These are phyloP conservation scores for Cistogaster globosa DNA, from an alignment of 2,888 invertebrate species.

Conservation along the genomic window DNA sequence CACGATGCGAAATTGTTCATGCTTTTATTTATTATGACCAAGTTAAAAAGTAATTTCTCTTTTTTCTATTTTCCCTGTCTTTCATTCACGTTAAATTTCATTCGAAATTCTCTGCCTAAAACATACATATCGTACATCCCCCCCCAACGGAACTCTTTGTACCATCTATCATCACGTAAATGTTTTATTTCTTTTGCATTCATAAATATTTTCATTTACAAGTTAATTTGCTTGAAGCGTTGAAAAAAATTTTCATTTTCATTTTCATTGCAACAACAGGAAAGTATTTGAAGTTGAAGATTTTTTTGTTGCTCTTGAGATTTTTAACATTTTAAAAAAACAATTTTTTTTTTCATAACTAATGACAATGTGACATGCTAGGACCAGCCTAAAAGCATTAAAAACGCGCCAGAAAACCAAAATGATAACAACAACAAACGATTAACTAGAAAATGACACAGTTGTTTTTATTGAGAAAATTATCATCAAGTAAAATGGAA, in stretches of 20 bases:
- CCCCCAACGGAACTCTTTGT: slow-evolving; percentile 1
- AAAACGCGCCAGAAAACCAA: slow-evolving; percentile 17
- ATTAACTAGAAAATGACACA: slow-evolving; percentile 15
- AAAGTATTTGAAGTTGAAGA: slow-evolving; percentile 32
- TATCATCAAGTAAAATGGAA: background rate
- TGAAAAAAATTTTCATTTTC: slow-evolving; percentile 59
- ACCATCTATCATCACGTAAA: slow-evolving; percentile 1
- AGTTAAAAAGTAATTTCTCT: slow-evolving; percentile 39
- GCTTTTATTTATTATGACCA: background rate
- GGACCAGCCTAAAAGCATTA: slow-evolving; percentile 58
- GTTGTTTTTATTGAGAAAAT: slow-evolving; percentile 34
- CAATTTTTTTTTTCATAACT: slow-evolving; percentile 35
- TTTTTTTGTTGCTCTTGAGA: slow-evolving; percentile 23
- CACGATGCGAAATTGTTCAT: slow-evolving; percentile 2
- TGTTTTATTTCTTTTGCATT: slow-evolving; percentile 7
- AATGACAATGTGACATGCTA: slow-evolving; percentile 67
- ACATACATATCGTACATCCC: background rate
- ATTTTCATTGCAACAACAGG: slow-evolving; percentile 57
- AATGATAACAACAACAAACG: slow-evolving; percentile 1
- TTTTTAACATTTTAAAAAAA: slow-evolving; percentile 41
- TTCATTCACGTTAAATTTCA: slow-evolving; percentile 39
- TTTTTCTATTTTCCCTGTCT: slow-evolving; percentile 7
- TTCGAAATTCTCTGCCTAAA: slow-evolving; percentile 41
- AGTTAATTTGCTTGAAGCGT: slow-evolving; percentile 41
- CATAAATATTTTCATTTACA: slow-evolving; percentile 22